Evolutionary conservation across 2,113 vertebrate species (phyloP), one percentile per base, ranked within the genome.

Genomic region (Drymodes brunneopygia): DNA sequence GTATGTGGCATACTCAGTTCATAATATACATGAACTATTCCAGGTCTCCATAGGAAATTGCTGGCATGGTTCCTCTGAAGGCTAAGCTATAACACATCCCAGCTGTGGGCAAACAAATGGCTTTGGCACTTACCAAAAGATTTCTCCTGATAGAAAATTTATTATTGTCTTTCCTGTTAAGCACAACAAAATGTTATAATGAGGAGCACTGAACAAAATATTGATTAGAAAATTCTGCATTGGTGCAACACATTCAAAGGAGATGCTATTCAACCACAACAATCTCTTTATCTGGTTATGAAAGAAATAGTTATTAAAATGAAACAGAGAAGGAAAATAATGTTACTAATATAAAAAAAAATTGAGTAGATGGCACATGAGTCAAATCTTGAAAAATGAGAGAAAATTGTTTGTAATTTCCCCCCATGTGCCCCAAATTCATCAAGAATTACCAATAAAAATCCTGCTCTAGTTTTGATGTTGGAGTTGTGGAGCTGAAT

Each of bases 101-200:
- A 96, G 86, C 67, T 92, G 91, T 48, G 45, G 81, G 44, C 61
- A 96, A 96, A 90, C 92, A 94, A 91, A 95, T 81, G 56, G 42
- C 56, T 95, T 91, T 96, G 91, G 89, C 92, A 80, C 58, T 67
- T 62, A 57, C 50, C 66, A 95, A 90, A 92, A 83, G 45, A 23
- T 60, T 95, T 86, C 4, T 53, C 56, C 72, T 74, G 36, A 86
- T 71, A 66, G 89, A 93, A 94, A 95, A 91, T 60, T 60, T 86
- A 62, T 74, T 87, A 83, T 28, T 93, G 60, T 53, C 14, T 53
- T 81, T 85, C 71, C 33, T 90, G 53, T 79, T 95, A 94, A 83
- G 47, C 40, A 57, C 17, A 79, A 87, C 51, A 92, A 92, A 88
- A 94, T 90, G 33, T 45, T 81, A 48, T 82, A 74, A 90, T 56